Evolutionary conservation across 2,113 vertebrate species (phyloP).

Genomic region (Poeciliopsis retropinna): DNA sequence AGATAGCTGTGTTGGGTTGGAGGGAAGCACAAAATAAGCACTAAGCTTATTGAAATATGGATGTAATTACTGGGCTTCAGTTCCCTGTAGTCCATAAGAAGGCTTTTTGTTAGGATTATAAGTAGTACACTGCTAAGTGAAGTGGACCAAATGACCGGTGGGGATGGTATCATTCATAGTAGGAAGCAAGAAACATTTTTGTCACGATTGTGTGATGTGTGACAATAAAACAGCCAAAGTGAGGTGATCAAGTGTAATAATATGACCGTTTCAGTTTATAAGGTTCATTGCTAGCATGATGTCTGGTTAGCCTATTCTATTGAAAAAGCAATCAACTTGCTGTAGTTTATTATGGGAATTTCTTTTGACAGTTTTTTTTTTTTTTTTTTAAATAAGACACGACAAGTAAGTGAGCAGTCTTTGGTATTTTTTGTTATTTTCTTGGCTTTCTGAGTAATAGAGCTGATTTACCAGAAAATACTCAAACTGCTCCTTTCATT

Average conservation of each 20-base stretch:
- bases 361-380: not conserved
- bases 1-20: not conserved
- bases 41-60: slow-evolving; percentile 3
- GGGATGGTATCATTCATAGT: slow-evolving; percentile 24
- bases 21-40: slow-evolving; percentile 6
- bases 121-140: slow-evolving; percentile 11
- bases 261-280: not conserved
- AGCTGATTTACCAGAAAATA: not conserved
- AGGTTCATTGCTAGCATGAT: not conserved
- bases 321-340: not conserved
- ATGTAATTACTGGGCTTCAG: slow-evolving; percentile 5
- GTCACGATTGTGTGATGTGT: not conserved
- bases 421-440: not conserved
- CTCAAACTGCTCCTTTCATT: slow-evolving; percentile 27
- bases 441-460: not conserved
- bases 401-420: not conserved
- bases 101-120: slow-evolving; percentile 20
- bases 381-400: not conserved
- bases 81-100: slow-evolving; percentile 24
- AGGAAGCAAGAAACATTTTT: not conserved
- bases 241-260: not conserved
- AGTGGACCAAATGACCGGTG: slow-evolving; percentile 37
- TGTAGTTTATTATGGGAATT: not conserved
- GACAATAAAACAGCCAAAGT: not conserved
- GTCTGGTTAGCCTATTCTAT: not conserved